Percentiles rank a stretch among this genome's conserved stretches.
phyloP scores from a whole-genome alignment of 2,113 vertebrate species.

The Paedocypris sp. region DNA sequence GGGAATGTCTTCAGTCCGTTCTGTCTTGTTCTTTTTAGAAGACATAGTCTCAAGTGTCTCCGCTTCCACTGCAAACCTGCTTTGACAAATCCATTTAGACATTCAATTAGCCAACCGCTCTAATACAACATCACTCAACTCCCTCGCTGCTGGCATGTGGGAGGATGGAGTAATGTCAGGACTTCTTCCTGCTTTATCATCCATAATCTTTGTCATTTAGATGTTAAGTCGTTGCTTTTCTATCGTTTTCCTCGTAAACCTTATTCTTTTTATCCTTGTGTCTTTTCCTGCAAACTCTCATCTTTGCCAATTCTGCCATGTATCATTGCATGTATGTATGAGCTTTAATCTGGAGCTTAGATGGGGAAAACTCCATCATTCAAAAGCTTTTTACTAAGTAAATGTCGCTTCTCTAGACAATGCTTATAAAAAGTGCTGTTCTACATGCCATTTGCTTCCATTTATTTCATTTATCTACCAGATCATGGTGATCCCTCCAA shows the following conservation, averaged over 20 bases:
- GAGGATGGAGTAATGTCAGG: not conserved
- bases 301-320: constrained; percentile 19
- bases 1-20: not conserved
- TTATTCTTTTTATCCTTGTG: not conserved
- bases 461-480: not conserved
- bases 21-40: constrained; percentile 9
- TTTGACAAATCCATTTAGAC: constrained; percentile 27
- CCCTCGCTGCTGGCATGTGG: not conserved
- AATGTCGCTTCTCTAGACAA: not conserved
- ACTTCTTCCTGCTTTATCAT: not conserved
- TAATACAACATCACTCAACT: constrained; percentile 8
- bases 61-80: not conserved
- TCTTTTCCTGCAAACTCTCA: not conserved
- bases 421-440: too few species aligned
- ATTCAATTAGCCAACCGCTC: constrained; percentile 32
- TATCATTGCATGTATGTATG: constrained; percentile 35
- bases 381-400: not conserved
- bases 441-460: not conserved
- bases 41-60: not conserved
- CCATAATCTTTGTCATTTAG: not conserved
- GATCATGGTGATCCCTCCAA: constrained; percentile 24
- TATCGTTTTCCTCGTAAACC: not conserved
- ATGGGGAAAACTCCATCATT: not conserved
- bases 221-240: not conserved
- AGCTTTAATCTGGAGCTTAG: constrained; percentile 26